Base-by-base conservation (phyloP, 1,140 invertebrate species). In the Zophobas atratus region DNA sequence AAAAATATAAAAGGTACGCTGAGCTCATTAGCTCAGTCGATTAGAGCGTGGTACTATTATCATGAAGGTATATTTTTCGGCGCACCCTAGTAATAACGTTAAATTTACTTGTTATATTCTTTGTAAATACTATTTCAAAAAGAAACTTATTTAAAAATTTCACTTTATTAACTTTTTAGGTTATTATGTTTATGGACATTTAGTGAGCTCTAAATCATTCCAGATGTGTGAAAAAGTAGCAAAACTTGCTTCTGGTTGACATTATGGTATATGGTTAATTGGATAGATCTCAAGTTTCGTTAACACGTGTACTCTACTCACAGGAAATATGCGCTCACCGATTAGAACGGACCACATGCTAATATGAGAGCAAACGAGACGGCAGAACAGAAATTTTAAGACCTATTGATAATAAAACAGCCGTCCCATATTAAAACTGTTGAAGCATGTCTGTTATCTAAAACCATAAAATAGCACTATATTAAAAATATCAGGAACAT, bases 231-330 rank as follows among this genome's bases (percentile, higher is more conserved):
- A 20, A 20, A 20, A 20, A 20, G 20, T 20, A 20, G 2, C 43
- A 46, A 20, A 51, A 51, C 4, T 51, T 2, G 2, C 49, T 51
- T 2, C 49, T 46, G 43, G 43, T 46, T 8, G 3, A 8, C 43
- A 3, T 4, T 1, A 5, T 60, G 36, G 56, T 8, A 60, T 32
- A 60, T 36, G 20, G 38, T 67, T 67, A 67, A 67, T 67, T 67
- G 60, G 33, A 8, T 33, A 67, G 6, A 4, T 67, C 8, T 67
- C 60, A 33, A 1, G 60, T 67, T 67, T 43, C 60, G 20, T 51
- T 39, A 67, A 67, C 60, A 67, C 60, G 60, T 67, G 60, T 33
- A 41, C n/a, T 39, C 33, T 63, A 35, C 20, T 8, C 57, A 67
- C 60, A 67, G 60, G 60, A 67, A 67, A 51, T 67, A 43, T 46